Base-by-base conservation (phyloP, 2,113 vertebrate genomes). In the Struthio camelus region DNA sequence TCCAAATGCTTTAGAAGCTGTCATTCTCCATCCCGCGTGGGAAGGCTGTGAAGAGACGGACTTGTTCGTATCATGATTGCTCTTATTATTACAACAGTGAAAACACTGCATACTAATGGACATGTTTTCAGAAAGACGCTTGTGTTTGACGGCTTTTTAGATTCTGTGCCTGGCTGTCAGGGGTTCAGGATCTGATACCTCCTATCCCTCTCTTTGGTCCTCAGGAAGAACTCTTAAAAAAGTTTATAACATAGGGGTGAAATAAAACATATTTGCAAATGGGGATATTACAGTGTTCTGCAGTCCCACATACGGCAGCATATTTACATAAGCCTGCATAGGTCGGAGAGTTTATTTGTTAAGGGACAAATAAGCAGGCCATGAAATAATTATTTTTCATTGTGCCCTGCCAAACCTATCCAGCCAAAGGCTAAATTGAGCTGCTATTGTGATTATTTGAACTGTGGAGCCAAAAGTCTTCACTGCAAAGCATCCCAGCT, bases 381-480 rank as follows among this genome's bases (percentile, higher is more conserved):
- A 98, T 98, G 98, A 98, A 98, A 98, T 98, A 98, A 98, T 98
- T 98, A 98, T 98, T 98, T 98, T 98, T 98, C 98, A 98, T 98
- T 98, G 98, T 98, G 97, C 97, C 97, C 97, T 98, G 98, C 98
- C 98, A 98, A 98, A 98, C 97, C 96, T 97, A 97, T 91, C 96
- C 97, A 98, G 98, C 98, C 98, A 98, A 98, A 98, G 98, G 98
- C 98, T 98, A 98, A 98, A 98, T 98, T 97, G 98, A 98, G 98
- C 97, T 96, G 97, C 98, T 98, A 97, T 98, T 98, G 98, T 98
- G 98, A 98, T 98, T 97, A 98, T 98, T 97, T 98, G 97, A 97
- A 98, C 98, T 97, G 96, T 93, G 96, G 97, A 98, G 98, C 98
- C 98, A 98, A 98, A 98, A 98, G 97, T 97, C 97, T 97, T 98